Conservation (phyloP, 2,113 vertebrate species). For the Chionodraco myersi region DNA sequence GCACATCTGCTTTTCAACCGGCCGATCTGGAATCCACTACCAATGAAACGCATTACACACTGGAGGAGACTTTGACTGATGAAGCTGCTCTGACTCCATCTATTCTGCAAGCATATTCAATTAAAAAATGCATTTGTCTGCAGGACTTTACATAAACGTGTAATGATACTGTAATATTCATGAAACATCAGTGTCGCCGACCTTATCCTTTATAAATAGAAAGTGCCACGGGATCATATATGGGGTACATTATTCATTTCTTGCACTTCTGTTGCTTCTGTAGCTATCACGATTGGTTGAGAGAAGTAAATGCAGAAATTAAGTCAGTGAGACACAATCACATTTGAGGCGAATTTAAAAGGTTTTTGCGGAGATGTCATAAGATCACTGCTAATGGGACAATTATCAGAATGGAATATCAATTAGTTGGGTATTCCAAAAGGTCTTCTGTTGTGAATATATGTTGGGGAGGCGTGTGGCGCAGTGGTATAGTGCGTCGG, state of each 20-base stretch:
- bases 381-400: background rate
- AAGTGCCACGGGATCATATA: slow-evolving; percentile 10
- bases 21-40: slow-evolving; percentile 34
- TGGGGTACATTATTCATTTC: slow-evolving; percentile 1
- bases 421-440: background rate
- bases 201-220: slow-evolving; percentile 52
- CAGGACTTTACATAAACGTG: slow-evolving; percentile 52
- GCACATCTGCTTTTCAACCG: slow-evolving; percentile 54
- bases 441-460: background rate
- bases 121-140: slow-evolving; percentile 65
- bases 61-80: slow-evolving; percentile 52
- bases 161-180: slow-evolving; percentile 63
- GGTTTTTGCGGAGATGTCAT: background rate
- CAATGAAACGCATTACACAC: slow-evolving; percentile 33
- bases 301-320: background rate
- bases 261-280: background rate
- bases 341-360: background rate
- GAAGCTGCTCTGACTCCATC: slow-evolving; percentile 48
- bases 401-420: background rate
- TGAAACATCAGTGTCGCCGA: slow-evolving; percentile 51
- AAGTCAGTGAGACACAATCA: background rate
- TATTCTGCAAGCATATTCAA: slow-evolving; percentile 61
- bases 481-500: too few relatives aligned
- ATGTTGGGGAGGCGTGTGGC: too few relatives aligned
- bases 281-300: background rate